Conservation (phyloP, 2,797 vertebrate genomes). For the Acanthurus leucopareius region DNA sequence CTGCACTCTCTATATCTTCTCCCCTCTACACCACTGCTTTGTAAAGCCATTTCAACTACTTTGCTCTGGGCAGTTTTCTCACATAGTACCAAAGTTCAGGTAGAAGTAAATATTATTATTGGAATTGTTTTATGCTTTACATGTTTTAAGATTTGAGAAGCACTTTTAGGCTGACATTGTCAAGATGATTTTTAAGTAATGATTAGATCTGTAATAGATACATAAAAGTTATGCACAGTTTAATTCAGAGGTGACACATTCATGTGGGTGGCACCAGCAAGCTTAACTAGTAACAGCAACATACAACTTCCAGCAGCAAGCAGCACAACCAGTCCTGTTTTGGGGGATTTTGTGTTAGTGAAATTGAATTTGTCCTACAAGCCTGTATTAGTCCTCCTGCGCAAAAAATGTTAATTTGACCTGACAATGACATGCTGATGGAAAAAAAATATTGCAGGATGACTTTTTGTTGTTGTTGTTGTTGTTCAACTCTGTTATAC, state of each 20-base stretch:
- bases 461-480: too few species aligned
- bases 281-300: not conserved
- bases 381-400: too few species aligned
- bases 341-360: too few species aligned
- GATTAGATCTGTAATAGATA: not conserved
- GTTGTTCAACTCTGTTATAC: too few species aligned
- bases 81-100: slow-evolving; percentile 41
- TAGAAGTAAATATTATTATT: slow-evolving; percentile 17
- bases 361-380: too few species aligned
- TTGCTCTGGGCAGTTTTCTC: slow-evolving; percentile 52
- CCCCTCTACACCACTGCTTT: slow-evolving; percentile 25
- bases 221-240: not conserved
- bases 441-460: too few species aligned
- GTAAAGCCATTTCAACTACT: slow-evolving; percentile 37
- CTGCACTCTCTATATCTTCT: slow-evolving; percentile 30
- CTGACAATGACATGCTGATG: too few species aligned
- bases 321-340: not conserved
- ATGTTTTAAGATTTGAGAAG: not conserved
- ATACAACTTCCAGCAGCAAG: not conserved
- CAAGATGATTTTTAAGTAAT: not conserved
- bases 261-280: not conserved
- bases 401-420: too few species aligned
- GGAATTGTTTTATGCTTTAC: slow-evolving; percentile 5
- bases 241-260: not conserved
- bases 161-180: not conserved